These are phyloP conservation scores for Megalopta genalis DNA, from an alignment of 1,140 invertebrate species.

Conservation along the genomic window DNA sequence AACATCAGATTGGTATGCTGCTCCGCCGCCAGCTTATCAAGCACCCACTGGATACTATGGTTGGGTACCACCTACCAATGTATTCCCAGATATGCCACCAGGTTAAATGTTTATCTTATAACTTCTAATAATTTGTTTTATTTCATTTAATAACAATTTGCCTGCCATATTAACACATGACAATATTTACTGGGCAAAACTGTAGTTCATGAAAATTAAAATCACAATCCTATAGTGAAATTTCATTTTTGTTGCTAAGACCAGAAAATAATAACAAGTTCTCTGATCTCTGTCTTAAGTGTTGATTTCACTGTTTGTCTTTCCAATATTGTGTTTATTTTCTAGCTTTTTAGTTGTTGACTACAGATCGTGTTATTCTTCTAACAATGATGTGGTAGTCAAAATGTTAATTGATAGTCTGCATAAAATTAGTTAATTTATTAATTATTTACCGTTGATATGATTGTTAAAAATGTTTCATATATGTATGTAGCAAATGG, in stretches of 20 bases:
- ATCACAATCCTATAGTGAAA: no score
- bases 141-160: background rate
- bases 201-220: background rate
- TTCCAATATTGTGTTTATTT: no score
- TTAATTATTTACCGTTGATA: no score
- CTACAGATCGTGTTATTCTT: no score
- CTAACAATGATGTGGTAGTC: background rate
- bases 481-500: conserved; percentile 84
- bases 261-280: no score
- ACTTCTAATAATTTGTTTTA: background rate
- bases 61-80: conserved; percentile 92
- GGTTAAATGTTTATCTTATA: conserved; percentile 72
- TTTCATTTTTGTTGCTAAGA: no score
- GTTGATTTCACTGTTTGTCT: no score
- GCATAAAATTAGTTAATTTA: background rate
- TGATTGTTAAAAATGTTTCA: background rate
- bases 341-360: no score
- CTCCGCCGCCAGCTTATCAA: conserved; percentile 94
- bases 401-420: background rate
- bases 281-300: no score
- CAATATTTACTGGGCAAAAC: background rate
- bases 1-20: conserved; percentile 90
- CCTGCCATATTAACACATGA: background rate
- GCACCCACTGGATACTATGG: conserved; percentile 91
- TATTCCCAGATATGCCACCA: conserved; percentile 86